These are phyloP conservation scores for Scytalopus superciliaris DNA, from an alignment of 2,113 vertebrate genomes.

Conservation along the genomic window DNA sequence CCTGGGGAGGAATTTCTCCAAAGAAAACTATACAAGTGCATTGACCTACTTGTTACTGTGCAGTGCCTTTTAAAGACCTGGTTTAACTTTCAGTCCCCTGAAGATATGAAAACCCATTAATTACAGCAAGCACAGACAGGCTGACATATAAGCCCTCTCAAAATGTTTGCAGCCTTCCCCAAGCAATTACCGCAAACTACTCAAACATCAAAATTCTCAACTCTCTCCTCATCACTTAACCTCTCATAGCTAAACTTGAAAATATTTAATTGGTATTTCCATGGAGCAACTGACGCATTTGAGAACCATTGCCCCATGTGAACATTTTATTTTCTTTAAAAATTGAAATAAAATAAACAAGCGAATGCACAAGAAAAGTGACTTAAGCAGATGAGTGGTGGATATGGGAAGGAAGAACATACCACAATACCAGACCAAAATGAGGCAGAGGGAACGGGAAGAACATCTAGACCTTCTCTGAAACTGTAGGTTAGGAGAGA, in stretches of 20 bases:
- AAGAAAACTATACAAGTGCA: background rate
- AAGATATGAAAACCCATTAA: background rate
- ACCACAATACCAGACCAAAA: background rate
- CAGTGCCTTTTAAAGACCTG: background rate
- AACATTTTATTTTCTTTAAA: fast-evolving
- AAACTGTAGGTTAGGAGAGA: background rate
- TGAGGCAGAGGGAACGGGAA: background rate
- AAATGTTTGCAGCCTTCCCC: background rate
- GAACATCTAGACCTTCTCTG: background rate
- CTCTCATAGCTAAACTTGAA: background rate
- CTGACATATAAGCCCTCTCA: background rate
- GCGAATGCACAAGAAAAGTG: background rate
- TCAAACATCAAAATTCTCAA: background rate
- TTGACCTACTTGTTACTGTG: background rate
- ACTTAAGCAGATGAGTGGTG: background rate
- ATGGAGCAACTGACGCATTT: background rate
- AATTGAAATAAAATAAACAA: background rate
- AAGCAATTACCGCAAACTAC: background rate
- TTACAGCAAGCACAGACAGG: background rate
- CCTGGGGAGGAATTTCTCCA: background rate
- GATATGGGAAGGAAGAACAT: constrained; percentile 1
- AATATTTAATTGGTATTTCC: background rate
- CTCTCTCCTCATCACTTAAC: background rate
- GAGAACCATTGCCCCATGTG: background rate
- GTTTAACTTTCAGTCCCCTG: background rate